Conservation (phyloP, 2,888 invertebrate species). For the Neelides folsomi region DNA sequence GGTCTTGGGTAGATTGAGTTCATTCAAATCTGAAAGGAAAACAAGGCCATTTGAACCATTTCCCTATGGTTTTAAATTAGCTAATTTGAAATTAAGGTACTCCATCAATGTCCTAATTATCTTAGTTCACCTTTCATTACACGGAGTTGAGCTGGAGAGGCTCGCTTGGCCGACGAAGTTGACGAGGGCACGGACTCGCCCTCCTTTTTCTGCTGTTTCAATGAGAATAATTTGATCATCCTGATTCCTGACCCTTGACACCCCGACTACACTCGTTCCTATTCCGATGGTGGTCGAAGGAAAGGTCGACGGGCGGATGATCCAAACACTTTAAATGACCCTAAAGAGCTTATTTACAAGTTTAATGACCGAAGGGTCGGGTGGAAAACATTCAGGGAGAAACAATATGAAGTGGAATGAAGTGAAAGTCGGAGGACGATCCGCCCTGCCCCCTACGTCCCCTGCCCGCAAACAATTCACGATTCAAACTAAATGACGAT, state of each 20-base stretch:
- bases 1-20: constrained; percentile 91
- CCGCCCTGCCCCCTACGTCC: no score
- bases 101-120: neutral
- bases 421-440: no score
- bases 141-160: constrained; percentile 90
- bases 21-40: constrained; percentile 75
- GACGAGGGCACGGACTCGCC: constrained; percentile 58
- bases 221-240: constrained; percentile 96
- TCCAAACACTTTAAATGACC: no score
- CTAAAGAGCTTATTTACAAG: no score
- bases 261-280: neutral
- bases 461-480: no score
- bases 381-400: no score
- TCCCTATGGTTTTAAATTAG: no score
- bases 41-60: constrained; percentile 4
- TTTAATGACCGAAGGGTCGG: no score
- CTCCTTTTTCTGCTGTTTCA: constrained; percentile 97
- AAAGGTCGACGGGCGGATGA: no score
- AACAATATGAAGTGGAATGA: no score
- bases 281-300: neutral
- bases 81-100: no score
- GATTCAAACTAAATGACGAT: no score
- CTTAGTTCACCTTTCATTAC: constrained; percentile 76
- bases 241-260: constrained; percentile 33
- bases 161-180: constrained; percentile 67